Percentiles rank a stretch among this genome's conserved stretches.
Conservation (phyloP, 2,113 vertebrate genomes). For the Rana temporaria region DNA sequence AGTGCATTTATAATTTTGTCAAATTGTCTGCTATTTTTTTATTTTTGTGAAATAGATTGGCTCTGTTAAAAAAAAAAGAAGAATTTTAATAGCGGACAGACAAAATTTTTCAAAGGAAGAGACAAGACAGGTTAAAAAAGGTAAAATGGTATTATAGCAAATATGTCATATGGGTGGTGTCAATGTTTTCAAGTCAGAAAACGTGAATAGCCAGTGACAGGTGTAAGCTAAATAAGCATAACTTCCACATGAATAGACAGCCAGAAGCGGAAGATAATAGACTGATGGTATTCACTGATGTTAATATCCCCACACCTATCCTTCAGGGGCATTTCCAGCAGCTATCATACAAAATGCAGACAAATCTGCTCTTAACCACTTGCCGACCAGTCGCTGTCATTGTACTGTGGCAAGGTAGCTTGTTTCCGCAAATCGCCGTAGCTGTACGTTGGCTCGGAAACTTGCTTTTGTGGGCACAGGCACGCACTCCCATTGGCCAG, state of each 20-base stretch:
- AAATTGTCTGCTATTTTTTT: no score
- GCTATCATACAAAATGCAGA: background rate
- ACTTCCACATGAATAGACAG: background rate
- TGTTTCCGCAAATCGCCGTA: no score
- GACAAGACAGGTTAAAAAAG: slow-evolving; percentile 61
- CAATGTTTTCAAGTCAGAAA: background rate
- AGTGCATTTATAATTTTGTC: no score
- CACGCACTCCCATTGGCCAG: no score
- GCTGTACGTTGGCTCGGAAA: no score
- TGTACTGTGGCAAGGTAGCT: no score
- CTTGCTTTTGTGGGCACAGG: no score
- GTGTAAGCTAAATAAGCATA: background rate
- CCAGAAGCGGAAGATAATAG: background rate
- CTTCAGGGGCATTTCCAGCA: slow-evolving; percentile 11
- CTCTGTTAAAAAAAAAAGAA: no score
- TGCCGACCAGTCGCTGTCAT: no score
- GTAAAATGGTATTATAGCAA: slow-evolving; percentile 58
- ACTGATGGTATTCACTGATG: background rate
- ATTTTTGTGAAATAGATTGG: no score
- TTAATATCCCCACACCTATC: slow-evolving; percentile 6
- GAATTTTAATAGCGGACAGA: no score
- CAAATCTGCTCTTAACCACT: background rate
- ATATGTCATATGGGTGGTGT: background rate
- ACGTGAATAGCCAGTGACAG: background rate
- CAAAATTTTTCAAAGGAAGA: no score